Percentiles rank a stretch among this genome's conserved stretches.
These are phyloP conservation scores for Dromaius novaehollandiae DNA, from an alignment of 2,113 vertebrate species.

Conservation along the genomic window DNA sequence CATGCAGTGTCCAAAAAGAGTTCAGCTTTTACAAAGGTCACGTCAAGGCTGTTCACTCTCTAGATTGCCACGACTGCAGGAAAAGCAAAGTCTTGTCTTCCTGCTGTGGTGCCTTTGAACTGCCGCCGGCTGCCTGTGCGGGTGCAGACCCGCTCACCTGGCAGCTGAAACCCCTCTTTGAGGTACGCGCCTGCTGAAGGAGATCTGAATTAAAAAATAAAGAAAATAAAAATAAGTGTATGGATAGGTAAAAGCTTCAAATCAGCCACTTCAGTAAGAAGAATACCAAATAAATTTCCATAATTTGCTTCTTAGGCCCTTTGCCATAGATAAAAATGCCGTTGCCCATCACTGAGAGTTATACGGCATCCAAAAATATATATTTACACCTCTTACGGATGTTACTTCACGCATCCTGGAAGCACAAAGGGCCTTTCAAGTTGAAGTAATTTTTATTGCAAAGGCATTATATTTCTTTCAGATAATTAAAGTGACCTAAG, in stretches of 20 bases:
- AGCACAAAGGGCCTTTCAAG: not conserved
- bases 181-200: not conserved
- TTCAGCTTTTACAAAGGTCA: not conserved
- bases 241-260: not conserved
- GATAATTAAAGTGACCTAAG: not conserved
- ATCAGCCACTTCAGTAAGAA: not conserved
- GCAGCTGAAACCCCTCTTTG: not conserved
- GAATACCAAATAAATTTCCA: not conserved
- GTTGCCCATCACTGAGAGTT: not conserved
- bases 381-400: no score
- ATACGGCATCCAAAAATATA: no score
- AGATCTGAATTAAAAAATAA: not conserved
- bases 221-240: not conserved
- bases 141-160: not conserved
- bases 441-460: not conserved
- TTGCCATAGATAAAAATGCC: not conserved
- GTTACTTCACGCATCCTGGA: not conserved
- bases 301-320: not conserved
- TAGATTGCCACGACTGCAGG: not conserved
- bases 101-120: not conserved
- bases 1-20: not conserved
- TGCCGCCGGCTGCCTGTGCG: no score
- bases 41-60: not conserved
- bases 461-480: not conserved
- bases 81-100: not conserved